Conservation (phyloP, 2,797 vertebrate genomes). For the Rhinella marina region DNA sequence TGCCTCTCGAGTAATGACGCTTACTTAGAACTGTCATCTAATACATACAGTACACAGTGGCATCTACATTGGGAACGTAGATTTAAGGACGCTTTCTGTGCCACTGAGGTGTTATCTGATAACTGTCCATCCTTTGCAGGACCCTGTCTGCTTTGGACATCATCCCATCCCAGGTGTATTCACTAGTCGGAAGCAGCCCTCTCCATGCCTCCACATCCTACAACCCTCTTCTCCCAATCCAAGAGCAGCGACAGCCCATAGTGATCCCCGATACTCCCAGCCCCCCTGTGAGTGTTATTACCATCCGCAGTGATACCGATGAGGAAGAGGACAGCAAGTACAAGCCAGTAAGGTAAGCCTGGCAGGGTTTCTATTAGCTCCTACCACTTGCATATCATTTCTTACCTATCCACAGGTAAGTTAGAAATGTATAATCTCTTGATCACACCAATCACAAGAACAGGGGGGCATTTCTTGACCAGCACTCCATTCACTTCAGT, state of each 20-base stretch:
- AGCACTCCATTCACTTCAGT: no score
- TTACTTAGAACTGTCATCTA: neutral
- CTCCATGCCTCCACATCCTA: constrained; percentile 78
- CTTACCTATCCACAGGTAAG: no score
- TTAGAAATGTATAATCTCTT: no score
- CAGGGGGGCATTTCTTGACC: no score
- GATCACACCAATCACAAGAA: no score
- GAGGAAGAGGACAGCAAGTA: constrained; percentile 96
- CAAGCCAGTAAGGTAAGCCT: constrained; percentile 82
- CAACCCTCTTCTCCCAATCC: constrained; percentile 78
- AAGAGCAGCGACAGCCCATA: constrained; percentile 89
- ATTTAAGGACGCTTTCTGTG: neutral
- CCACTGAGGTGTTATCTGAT: neutral
- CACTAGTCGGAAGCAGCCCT: constrained; percentile 81
- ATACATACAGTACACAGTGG: neutral
- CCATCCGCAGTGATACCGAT: constrained; percentile 96
- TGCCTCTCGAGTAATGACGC: no score
- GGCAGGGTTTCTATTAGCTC: neutral
- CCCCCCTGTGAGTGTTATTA: constrained; percentile 96
- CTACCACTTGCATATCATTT: no score
- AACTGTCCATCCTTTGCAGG: constrained; percentile 70
- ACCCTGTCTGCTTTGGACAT: constrained; percentile 78
- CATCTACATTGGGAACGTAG: neutral
- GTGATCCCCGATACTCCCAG: constrained; percentile 96
- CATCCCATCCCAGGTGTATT: constrained; percentile 78